Conservation (phyloP, 1,140 invertebrate genomes). For the Drosophila tristis region DNA sequence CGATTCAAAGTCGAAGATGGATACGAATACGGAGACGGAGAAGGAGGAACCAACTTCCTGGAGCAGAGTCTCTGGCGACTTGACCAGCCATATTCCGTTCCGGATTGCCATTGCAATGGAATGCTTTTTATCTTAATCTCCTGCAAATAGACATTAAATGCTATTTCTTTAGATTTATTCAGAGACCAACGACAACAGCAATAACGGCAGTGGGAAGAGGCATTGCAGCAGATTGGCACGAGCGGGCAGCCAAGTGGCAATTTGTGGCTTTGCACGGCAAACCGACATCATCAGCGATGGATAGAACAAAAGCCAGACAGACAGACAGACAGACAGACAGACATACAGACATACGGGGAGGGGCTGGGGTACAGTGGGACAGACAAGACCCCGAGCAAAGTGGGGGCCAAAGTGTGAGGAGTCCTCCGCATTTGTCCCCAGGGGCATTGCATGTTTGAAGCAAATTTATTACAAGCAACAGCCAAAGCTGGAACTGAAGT, state of each 20-base stretch:
- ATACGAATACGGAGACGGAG: neutral
- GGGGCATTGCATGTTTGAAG: slow-evolving; percentile 80
- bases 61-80: slow-evolving; percentile 10
- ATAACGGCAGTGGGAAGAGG: slow-evolving; percentile 13
- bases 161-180: slow-evolving; percentile 83
- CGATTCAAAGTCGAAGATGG: too few relatives aligned
- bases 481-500: slow-evolving; percentile 37
- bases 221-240: slow-evolving; percentile 78
- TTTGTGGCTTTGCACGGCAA: slow-evolving; percentile 81
- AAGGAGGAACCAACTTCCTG: slow-evolving; percentile 7
- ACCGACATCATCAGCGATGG: slow-evolving; percentile 78
- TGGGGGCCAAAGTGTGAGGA: slow-evolving; percentile 2
- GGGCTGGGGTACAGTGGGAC: slow-evolving; percentile 5
- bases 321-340: slow-evolving; percentile 11
- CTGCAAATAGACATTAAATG: slow-evolving; percentile 83
- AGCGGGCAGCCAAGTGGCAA: slow-evolving; percentile 81
- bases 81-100: slow-evolving; percentile 12
- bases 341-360: slow-evolving; percentile 6
- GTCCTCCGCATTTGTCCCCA: slow-evolving; percentile 73
- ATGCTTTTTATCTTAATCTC: slow-evolving; percentile 82
- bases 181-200: slow-evolving; percentile 52
- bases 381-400: neutral
- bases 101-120: slow-evolving; percentile 42
- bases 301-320: slow-evolving; percentile 75
- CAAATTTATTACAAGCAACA: slow-evolving; percentile 83